Base-by-base conservation (phyloP, 2,797 vertebrate species). In the Petrocephalus schoutedeni region DNA sequence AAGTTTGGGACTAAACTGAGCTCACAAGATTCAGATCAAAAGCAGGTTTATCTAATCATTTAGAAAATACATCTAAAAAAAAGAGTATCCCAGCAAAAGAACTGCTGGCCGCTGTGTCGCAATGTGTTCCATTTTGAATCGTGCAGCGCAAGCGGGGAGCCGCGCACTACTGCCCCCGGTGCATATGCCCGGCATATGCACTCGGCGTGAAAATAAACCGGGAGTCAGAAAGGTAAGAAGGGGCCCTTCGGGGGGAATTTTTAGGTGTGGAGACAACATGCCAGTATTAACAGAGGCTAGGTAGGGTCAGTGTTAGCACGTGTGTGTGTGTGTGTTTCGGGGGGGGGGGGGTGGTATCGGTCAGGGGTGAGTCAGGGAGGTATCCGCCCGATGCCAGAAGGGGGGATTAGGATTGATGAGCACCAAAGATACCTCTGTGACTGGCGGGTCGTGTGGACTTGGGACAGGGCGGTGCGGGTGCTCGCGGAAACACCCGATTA, bases 211-310 rank as follows among this genome's bases (percentile, higher is more conserved):
- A 71, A 41, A n/a, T 23, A 85, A 88, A 67, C 45, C 16, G 23
- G 21, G 19, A 59, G 32, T 36, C 14, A 45, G 28, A 14, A 84
- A 54, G 80, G 56, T 54, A 49, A 59, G 10, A 71, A 21, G 28
- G 23, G 87, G 41, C 41, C 2, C 61, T 82, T 36, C 10, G 16
- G 28, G 7, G 10, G 19, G 54, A 49, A 93, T 95, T 95, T 93
- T 94, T 93, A 95, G 95, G 93, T 19, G 94, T 95, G 94, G 16
- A 95, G 95, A 95, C 10, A 53, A 89, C 91, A 93, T 88, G 91
- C 92, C 92, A 91, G 88, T 89, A 88, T 71, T 91, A 71, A 90
- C 91, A 89, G 91, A 92, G 92, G 92, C 91, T 89, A 87, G 84
- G 49, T 71, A 83, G 88, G 88, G 57, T 59, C n/a, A 89, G 89